Evolutionary conservation across 2,113 vertebrate species (phyloP).

Genomic region (Collichthys lucidus): DNA sequence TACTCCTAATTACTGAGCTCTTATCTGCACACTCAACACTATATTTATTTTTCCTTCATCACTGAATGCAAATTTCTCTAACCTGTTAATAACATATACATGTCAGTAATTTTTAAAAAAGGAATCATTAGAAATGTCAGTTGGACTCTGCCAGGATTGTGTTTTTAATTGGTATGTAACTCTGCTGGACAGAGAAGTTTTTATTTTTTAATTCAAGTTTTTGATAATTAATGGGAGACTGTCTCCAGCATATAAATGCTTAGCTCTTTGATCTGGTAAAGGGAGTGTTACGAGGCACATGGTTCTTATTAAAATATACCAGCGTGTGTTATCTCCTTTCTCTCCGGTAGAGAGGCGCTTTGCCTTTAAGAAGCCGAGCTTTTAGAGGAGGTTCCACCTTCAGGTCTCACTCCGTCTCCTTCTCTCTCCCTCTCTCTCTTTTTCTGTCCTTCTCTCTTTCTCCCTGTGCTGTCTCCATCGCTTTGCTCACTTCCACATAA

Average conservation of each 20-base stretch:
- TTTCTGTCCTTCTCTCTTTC: slow-evolving; percentile 75
- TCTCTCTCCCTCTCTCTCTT: slow-evolving; percentile 73
- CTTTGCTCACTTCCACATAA: slow-evolving; percentile 95
- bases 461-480: slow-evolving; percentile 89
- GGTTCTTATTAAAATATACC: slow-evolving; percentile 57
- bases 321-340: slow-evolving; percentile 40
- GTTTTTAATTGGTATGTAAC: slow-evolving; percentile 73
- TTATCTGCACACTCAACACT: slow-evolving; percentile 74
- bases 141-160: slow-evolving; percentile 55
- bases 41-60: slow-evolving; percentile 77
- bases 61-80: slow-evolving; percentile 75
- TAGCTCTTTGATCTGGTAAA: slow-evolving; percentile 64
- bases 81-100: slow-evolving; percentile 74
- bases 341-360: slow-evolving; percentile 71
- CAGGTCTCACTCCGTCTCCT: slow-evolving; percentile 82
- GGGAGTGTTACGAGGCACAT: slow-evolving; percentile 49
- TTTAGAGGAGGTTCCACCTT: slow-evolving; percentile 85
- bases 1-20: slow-evolving; percentile 77
- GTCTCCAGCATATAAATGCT: slow-evolving; percentile 66
- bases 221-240: slow-evolving; percentile 72
- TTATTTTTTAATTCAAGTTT: slow-evolving; percentile 60
- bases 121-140: slow-evolving; percentile 67
- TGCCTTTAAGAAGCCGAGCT: slow-evolving; percentile 71
- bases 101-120: slow-evolving; percentile 61
- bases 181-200: slow-evolving; percentile 52